Evolutionary conservation across 2,113 vertebrate genomes (phyloP).

Genomic region (Phylloscopus trochiloides): DNA sequence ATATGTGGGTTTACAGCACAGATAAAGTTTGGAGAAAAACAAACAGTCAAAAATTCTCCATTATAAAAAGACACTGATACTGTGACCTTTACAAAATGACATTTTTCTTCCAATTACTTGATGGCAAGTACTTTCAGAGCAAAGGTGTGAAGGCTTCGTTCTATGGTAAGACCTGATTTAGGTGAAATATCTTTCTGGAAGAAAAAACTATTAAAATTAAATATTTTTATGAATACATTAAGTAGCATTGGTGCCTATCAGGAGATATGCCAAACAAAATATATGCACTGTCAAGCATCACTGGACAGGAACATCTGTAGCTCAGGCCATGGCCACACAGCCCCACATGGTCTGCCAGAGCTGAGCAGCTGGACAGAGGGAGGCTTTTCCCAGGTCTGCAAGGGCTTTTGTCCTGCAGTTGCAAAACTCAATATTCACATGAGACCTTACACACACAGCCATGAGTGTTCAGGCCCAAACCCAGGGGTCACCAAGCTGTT

Average conservation of each 20-base stretch:
- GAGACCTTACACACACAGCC: background rate
- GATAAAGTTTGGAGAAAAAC: background rate
- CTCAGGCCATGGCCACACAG: background rate
- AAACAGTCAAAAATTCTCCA: background rate
- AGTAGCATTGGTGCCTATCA: background rate
- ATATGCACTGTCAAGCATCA: background rate
- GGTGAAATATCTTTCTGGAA: background rate
- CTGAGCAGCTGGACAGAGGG: background rate
- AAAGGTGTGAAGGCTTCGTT: background rate
- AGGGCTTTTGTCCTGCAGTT: background rate
- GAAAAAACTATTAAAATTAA: background rate
- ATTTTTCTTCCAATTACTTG: background rate
- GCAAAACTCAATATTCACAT: background rate
- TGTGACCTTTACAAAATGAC: background rate
- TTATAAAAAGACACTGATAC: background rate
- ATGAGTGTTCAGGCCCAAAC: background rate
- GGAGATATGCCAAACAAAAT: background rate
- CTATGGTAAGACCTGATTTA: background rate
- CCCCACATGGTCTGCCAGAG: rapidly evolving
- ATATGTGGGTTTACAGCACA: background rate
- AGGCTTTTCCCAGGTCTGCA: background rate
- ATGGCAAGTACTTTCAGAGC: background rate
- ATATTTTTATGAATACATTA: background rate
- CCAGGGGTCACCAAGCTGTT: background rate
- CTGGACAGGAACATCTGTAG: background rate